Evolutionary conservation across 2,797 vertebrate species (phyloP), one percentile per base, ranked within the genome.

Genomic region (Lacerta bilineata): DNA sequence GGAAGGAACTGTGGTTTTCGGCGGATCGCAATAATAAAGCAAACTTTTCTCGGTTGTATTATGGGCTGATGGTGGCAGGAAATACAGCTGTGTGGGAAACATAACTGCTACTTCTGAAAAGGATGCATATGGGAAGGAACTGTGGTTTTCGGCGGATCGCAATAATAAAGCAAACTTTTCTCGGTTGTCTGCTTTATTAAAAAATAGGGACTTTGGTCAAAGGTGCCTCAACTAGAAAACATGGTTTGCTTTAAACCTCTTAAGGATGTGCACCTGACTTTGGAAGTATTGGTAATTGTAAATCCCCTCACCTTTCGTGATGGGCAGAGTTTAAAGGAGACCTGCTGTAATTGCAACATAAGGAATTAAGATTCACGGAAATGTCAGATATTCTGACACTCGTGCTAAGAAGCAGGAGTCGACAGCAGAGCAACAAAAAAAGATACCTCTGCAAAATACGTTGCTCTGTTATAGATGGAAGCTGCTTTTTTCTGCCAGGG

Each of bases 81-180:
- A 88, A 59, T 71, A 61, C 36, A 71, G 81, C 25, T 84, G 81
- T 88, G 76, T 88, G 87, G 75, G 87, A 88, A 88, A 80, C 39
- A 59, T 39, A 88, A 88, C 36, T 84, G 82, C 77, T 72, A 18
- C 82, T 64, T 61, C 82, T 84, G 59, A 64, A 84, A 84, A 84
- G 66, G 75, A 72, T 80, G 50, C 41, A 7, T 84, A 75, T 72
- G 80, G 46, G 76, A 79, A 88, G 68, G n/a, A 55, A 17, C 23
- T 36, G 66, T 33, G 75, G 50, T 36, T 61, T 43, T 88, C 43
- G 72, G 36, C 25, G 46, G 71, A 80, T 84, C 50, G 61, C 39
- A 71, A n/a, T 71, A 17, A 84, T 69, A 59, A 71, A 71, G 27
- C 1, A 13, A n/a, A 20, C 69, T 15, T 15, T 79, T 64, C 23